Base-by-base conservation (phyloP, 2,797 vertebrate species). In the Sciurus vulgaris region DNA sequence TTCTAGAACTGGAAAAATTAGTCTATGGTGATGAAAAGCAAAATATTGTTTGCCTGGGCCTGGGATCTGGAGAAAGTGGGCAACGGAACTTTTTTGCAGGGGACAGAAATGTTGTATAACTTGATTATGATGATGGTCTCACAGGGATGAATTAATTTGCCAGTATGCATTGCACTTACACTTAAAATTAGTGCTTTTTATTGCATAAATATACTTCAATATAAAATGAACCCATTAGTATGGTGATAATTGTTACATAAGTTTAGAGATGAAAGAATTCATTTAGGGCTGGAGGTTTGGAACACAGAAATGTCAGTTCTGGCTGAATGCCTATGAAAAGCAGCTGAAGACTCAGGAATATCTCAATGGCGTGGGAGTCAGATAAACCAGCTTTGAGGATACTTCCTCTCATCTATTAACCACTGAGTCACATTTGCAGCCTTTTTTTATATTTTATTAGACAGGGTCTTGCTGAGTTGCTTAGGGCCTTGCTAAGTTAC, bases 181-280 rank as follows among this genome's bases (percentile, higher is more conserved):
- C 56, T 78, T 81, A 73, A 95, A 93, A 87, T 35, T 51, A 96
- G 35, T 93, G 33, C 9, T 89, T 90, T 84, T 95, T 79, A 61
- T 81, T 96, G 77, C n/a, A 59, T 72, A 84, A 49, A 81, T 94
- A 76, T 79, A 22, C 15, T 30, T 93, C 47, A 8, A 14, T 77
- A 88, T 83, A 44, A 82, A 89, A 73, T 76, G 38, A 84, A 78
- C 33, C 61, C 76, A 35, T 89, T 87, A 28, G n/a, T 77, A 74
- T 85, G 86, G 26, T 72, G 59, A 44, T 65, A 85, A 93, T n/a
- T 95, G 41, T 76, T 93, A 76, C 3, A 91, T 54, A 83, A 69
- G 6, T 85, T 77, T 65, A 84, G 54, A 89, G 63, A 56, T 88
- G 56, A 92, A 28, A 35, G n/a, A 89, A 8, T 76, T 59, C 47